Conservation (phyloP, 2,888 invertebrate genomes). For the Mythimna vitellina region DNA sequence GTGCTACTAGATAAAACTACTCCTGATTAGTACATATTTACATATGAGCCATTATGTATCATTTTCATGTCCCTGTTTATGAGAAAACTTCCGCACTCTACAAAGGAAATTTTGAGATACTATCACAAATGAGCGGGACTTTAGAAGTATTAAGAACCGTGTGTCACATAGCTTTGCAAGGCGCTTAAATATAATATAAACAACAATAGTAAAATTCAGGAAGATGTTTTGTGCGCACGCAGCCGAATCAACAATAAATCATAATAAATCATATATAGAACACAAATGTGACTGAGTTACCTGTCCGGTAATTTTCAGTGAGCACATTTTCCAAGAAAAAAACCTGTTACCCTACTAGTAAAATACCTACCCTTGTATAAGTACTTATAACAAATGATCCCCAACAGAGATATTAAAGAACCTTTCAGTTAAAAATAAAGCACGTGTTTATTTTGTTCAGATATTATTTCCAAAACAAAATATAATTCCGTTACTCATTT, state of each 20-base stretch:
- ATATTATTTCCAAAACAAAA: constrained; percentile 8
- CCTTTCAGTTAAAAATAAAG: not conserved
- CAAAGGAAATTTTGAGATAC: constrained; percentile 1
- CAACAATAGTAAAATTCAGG: constrained; percentile 27
- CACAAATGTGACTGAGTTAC: constrained; percentile 11
- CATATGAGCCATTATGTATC: constrained; percentile 36
- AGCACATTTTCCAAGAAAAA: constrained; percentile 8
- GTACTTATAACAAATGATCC: not conserved
- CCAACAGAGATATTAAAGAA: not conserved
- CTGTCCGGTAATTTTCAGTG: constrained; percentile 21
- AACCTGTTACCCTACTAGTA: not conserved
- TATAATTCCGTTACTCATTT: not conserved
- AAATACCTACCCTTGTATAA: not conserved
- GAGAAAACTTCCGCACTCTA: constrained; percentile 6
- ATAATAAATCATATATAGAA: not conserved
- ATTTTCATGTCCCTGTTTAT: constrained; percentile 36
- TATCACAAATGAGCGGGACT: constrained; percentile 4
- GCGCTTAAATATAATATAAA: constrained; percentile 14
- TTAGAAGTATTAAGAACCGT: constrained; percentile 30
- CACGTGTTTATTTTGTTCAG: constrained; percentile 13
- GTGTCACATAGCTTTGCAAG: constrained; percentile 22
- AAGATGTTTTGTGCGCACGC: constrained; percentile 24
- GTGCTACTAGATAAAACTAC: constrained; percentile 57
- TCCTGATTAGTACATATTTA: constrained; percentile 59
- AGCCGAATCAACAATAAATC: constrained; percentile 22